These are phyloP conservation scores for Tiaroga cobitis DNA, from an alignment of 2,797 vertebrate species.

Conservation along the genomic window DNA sequence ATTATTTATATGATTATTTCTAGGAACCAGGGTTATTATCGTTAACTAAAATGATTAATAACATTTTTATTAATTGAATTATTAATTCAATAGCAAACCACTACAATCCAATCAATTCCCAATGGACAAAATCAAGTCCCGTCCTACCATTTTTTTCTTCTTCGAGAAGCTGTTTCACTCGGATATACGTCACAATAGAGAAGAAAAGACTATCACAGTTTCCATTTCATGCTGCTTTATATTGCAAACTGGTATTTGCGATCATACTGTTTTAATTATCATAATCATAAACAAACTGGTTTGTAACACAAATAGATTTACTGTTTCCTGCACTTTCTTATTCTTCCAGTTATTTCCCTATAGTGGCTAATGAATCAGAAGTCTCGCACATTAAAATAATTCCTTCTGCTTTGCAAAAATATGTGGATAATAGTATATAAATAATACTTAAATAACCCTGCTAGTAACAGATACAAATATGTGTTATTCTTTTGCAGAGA, in stretches of 20 bases:
- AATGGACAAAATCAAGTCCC: not conserved
- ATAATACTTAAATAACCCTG: not conserved
- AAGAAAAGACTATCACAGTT: too few relatives aligned
- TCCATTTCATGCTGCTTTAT: too few relatives aligned
- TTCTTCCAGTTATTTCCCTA: not conserved
- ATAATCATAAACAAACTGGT: too few relatives aligned
- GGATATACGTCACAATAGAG: too few relatives aligned
- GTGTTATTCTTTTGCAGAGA: constrained; percentile 78
- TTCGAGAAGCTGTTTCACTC: not conserved
- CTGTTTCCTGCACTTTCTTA: not conserved
- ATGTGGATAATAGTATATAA: not conserved
- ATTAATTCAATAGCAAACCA: not conserved
- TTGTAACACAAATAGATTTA: not conserved
- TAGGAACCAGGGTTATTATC: not conserved
- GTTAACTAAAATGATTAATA: too few relatives aligned
- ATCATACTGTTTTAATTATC: too few relatives aligned
- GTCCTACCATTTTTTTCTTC: not conserved
- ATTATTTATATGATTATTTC: not conserved
- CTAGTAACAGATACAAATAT: not conserved
- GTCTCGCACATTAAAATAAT: not conserved
- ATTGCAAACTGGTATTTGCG: too few relatives aligned
- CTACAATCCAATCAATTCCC: not conserved
- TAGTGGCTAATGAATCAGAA: not conserved
- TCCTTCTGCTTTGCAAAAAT: not conserved
- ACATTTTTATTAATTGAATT: too few relatives aligned